phyloP scores from a whole-genome alignment of 2,888 invertebrate species.

The Cantharis rustica region DNA sequence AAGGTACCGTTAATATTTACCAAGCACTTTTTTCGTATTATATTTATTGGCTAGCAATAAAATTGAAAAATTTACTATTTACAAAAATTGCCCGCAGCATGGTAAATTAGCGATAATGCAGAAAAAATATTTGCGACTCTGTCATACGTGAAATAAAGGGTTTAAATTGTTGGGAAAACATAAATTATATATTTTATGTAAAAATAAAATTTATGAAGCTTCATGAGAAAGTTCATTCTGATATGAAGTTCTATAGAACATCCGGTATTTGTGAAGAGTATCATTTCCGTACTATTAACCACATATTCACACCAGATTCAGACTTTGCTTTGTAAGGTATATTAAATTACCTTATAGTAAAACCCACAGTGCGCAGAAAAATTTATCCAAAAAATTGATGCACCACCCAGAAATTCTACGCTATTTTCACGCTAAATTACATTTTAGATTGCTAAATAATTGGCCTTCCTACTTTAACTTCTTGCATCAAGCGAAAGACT shows the following conservation, averaged over 20 bases:
- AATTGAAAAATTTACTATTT: not conserved
- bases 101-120: not conserved
- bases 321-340: not conserved
- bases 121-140: not conserved
- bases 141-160: not conserved
- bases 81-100: not conserved
- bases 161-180: not conserved
- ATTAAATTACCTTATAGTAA: not conserved
- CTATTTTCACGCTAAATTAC: not conserved
- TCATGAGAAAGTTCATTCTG: not conserved
- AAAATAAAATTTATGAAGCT: not conserved
- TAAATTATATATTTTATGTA: not conserved
- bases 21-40: not conserved
- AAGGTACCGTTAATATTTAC: not conserved
- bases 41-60: not conserved
- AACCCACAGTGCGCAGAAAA: not conserved
- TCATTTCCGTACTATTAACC: constrained; percentile 20
- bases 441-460: not conserved
- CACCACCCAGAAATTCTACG: not conserved
- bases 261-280: constrained; percentile 12
- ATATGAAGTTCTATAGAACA: not conserved
- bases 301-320: not conserved
- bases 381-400: not conserved
- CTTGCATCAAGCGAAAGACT: not conserved
- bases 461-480: not conserved